These are phyloP conservation scores for Rhinatrema bivittatum DNA, from an alignment of 2,797 vertebrate species.

Conservation along the genomic window DNA sequence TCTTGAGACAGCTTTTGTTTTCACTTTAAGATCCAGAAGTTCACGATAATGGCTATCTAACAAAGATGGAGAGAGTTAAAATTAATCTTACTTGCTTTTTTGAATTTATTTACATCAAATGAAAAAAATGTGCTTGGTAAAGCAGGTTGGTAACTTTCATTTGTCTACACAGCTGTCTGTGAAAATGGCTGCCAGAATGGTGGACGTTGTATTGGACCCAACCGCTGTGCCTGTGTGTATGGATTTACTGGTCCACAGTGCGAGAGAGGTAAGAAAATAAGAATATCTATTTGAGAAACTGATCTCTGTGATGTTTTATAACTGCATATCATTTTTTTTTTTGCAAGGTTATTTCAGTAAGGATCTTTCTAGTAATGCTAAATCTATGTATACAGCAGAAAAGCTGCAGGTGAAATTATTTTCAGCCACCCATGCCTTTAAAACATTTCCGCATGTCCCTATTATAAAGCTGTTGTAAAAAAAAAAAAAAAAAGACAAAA, in stretches of 20 bases:
- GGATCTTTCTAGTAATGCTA: not conserved
- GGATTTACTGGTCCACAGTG: conserved; percentile 87
- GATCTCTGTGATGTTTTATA: not conserved
- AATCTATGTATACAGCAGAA: not conserved
- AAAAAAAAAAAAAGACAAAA: too few species aligned
- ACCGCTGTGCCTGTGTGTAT: conserved; percentile 81
- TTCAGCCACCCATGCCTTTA: not conserved
- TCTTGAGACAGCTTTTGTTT: too few species aligned
- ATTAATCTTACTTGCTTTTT: too few species aligned
- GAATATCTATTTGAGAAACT: too few species aligned
- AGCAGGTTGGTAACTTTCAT: not conserved
- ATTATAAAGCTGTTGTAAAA: not conserved
- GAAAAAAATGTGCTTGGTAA: not conserved
- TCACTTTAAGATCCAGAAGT: too few species aligned
- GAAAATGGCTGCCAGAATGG: conserved; percentile 81
- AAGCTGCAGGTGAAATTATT: not conserved
- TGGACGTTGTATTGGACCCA: conserved; percentile 80
- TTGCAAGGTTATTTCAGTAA: fast-evolving
- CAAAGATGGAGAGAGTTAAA: too few species aligned
- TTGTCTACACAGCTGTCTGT: conserved; percentile 64
- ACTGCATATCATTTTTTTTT: not conserved
- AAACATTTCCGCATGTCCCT: not conserved
- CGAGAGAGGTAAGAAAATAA: conserved; percentile 70
- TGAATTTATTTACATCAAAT: not conserved
- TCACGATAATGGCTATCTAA: too few species aligned